These are phyloP conservation scores for Miniopterus natalensis DNA, from an alignment of 2,113 vertebrate species.

Conservation along the genomic window DNA sequence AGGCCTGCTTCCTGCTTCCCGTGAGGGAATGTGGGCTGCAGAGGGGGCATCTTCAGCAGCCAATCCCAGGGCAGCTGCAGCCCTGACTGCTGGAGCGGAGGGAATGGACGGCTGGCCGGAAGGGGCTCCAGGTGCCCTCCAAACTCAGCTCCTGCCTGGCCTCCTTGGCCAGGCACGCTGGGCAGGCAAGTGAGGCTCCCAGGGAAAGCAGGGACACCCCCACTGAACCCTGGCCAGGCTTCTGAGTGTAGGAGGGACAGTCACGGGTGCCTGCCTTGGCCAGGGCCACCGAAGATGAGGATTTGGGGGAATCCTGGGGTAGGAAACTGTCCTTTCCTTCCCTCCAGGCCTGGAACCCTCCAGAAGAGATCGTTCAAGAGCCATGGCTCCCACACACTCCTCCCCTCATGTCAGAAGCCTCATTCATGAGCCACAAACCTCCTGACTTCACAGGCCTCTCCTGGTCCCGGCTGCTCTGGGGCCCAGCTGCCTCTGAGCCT, in stretches of 20 bases:
- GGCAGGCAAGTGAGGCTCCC: neutral
- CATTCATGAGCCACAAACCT: neutral
- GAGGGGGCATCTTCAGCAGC: conserved; percentile 58
- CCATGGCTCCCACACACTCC: neutral
- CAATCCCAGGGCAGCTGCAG: conserved; percentile 68
- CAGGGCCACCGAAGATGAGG: neutral
- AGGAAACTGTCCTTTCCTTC: too few species aligned
- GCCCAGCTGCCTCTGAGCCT: neutral
- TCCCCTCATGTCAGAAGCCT: neutral
- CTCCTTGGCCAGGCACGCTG: neutral
- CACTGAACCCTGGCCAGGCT: neutral
- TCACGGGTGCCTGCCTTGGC: neutral
- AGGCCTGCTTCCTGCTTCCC: conserved; percentile 87
- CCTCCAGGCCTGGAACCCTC: neutral
- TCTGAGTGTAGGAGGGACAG: neutral
- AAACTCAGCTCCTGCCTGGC: neutral
- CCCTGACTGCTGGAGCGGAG: neutral
- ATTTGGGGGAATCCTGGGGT: too few species aligned
- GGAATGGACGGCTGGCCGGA: neutral
- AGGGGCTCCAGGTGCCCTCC: neutral
- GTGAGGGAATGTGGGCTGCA: conserved; percentile 78
- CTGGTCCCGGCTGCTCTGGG: neutral
- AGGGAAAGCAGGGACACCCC: neutral
- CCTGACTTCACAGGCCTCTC: neutral
- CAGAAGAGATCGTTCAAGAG: neutral